Evolutionary conservation across 2,888 invertebrate genomes (phyloP).

Genomic region (Heliconius erato): DNA sequence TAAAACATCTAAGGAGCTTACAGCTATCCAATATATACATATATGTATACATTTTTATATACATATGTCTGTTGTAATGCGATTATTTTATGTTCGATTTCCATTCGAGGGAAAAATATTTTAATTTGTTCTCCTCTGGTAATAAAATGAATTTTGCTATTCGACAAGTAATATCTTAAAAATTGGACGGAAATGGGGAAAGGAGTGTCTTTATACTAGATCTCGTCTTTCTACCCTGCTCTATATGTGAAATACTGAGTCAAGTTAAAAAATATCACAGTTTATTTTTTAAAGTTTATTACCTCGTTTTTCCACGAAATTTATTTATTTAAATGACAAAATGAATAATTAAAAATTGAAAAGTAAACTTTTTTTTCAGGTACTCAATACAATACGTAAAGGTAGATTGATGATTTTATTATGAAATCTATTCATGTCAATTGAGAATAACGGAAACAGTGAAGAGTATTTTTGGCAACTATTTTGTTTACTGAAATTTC

Average conservation of each 20-base stretch:
- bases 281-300: neutral
- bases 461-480: neutral
- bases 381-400: neutral
- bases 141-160: no score
- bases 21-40: neutral
- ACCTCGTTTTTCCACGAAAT: neutral
- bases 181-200: no score
- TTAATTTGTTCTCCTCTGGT: no score
- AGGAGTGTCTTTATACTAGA: no score
- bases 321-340: neutral
- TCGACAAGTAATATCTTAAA: no score
- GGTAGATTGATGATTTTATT: conserved; percentile 16
- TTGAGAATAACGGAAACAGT: neutral
- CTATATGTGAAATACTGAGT: no score
- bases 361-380: neutral
- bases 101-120: no score
- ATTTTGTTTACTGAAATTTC: neutral
- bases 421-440: conserved; percentile 18
- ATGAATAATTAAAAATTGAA: neutral
- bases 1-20: neutral
- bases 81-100: no score
- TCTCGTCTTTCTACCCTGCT: no score
- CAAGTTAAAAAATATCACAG: no score
- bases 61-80: no score
- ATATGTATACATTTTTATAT: neutral